These are phyloP conservation scores for Portevinia maculata DNA, from an alignment of 2,888 invertebrate species.

Conservation along the genomic window DNA sequence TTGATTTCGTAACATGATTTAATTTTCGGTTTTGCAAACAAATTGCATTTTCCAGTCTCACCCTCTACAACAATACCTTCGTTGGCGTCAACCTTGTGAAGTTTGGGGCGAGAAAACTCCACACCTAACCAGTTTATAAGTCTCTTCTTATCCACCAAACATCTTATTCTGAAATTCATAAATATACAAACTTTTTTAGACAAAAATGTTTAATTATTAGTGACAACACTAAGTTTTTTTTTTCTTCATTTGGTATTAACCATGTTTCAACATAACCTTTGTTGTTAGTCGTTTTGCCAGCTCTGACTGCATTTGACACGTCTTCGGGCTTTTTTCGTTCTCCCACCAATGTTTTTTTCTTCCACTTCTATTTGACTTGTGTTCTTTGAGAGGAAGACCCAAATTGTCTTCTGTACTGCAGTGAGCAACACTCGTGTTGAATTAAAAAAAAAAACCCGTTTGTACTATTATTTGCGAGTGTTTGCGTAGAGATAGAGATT, in stretches of 20 bases:
- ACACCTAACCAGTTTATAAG: constrained; percentile 71
- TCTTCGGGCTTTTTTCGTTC: constrained; percentile 60
- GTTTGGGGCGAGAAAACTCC: constrained; percentile 48
- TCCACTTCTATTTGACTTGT: constrained; percentile 16
- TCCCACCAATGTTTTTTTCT: constrained; percentile 24
- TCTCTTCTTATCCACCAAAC: constrained; percentile 12
- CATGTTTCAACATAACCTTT: constrained; percentile 70
- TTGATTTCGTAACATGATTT: constrained; percentile 61
- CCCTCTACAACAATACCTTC: constrained; percentile 5
- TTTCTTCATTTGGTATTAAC: constrained; percentile 51
- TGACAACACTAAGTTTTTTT: constrained; percentile 41
- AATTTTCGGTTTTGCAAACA: constrained; percentile 29
- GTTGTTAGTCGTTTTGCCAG: constrained; percentile 41
- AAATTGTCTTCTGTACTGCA: constrained; percentile 7
- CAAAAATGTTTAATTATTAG: constrained; percentile 39
- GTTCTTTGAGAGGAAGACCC: constrained; percentile 13
- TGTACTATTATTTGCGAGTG: background rate
- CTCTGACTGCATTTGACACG: constrained; percentile 68
- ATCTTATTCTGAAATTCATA: background rate
- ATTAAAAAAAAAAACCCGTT: background rate
- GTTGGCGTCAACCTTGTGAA: constrained; percentile 15
- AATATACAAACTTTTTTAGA: background rate
- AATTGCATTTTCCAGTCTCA: constrained; percentile 50
- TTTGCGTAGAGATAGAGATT: constrained; percentile 27
- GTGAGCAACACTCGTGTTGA: constrained; percentile 8